These are phyloP conservation scores for Gonioctena quinquepunctata DNA, from an alignment of 1,140 invertebrate species.

Conservation along the genomic window DNA sequence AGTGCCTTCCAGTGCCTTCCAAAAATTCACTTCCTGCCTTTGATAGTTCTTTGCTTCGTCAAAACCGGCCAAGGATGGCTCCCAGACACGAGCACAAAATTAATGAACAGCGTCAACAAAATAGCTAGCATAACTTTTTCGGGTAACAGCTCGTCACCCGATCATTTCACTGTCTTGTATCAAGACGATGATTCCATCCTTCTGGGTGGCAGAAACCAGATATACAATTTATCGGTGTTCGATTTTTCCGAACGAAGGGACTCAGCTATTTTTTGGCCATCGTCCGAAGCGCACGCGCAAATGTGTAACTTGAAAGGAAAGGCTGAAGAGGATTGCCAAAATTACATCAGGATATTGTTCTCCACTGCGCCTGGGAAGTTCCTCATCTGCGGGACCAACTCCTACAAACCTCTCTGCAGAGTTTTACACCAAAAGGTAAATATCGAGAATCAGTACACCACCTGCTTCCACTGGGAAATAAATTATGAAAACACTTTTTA, in stretches of 20 bases:
- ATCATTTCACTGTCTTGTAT: slow-evolving; percentile 61
- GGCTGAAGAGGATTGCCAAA: slow-evolving; percentile 90
- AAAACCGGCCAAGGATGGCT: slow-evolving; percentile 44
- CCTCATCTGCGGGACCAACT: slow-evolving; percentile 94
- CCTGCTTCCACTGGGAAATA: too few relatives aligned
- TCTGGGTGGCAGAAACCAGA: slow-evolving; percentile 69
- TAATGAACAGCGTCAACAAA: slow-evolving; percentile 45
- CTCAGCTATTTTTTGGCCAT: slow-evolving; percentile 75
- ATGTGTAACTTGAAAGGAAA: slow-evolving; percentile 88
- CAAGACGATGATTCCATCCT: slow-evolving; percentile 58
- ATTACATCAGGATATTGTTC: slow-evolving; percentile 89
- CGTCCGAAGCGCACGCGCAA: slow-evolving; percentile 78
- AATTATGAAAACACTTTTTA: too few relatives aligned
- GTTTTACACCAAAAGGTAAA: slow-evolving; percentile 69
- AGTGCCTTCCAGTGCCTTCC: slow-evolving; percentile 33
- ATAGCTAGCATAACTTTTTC: slow-evolving; percentile 47
- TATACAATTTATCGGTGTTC: slow-evolving; percentile 79
- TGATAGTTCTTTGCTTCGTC: slow-evolving; percentile 25
- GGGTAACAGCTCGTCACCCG: slow-evolving; percentile 47
- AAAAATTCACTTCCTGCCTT: slow-evolving; percentile 21
- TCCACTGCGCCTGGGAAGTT: slow-evolving; percentile 73
- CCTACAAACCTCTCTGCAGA: slow-evolving; percentile 91
- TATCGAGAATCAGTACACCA: too few relatives aligned
- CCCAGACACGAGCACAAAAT: slow-evolving; percentile 49
- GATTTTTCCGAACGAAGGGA: slow-evolving; percentile 66